A percentile compares a stretch with the other conserved stretches of the same genome.
phyloP scores from a whole-genome alignment of 2,113 vertebrate genomes.

The Anarhynchus alexandrinus region DNA sequence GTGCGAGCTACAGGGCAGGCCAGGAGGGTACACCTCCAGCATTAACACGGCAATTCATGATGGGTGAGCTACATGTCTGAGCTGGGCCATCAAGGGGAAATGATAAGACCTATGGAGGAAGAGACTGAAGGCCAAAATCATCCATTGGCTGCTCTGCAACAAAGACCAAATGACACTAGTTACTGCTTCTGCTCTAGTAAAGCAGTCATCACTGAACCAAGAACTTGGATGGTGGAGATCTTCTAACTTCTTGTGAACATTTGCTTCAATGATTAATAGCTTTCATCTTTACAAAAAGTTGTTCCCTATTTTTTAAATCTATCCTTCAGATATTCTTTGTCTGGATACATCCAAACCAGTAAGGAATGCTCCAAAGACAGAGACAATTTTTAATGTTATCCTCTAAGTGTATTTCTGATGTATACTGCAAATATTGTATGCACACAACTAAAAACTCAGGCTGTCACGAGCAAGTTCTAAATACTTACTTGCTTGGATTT shows the following conservation, averaged over 20 bases:
- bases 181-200: neutral
- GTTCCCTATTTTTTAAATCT: neutral
- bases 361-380: neutral
- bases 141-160: neutral
- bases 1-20: neutral
- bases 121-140: neutral
- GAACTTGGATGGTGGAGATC: neutral
- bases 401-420: neutral
- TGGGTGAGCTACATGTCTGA: neutral
- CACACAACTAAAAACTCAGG: neutral
- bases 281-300: slow-evolving; percentile 12
- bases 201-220: neutral
- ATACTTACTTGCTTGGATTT: neutral
- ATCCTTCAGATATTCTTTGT: neutral
- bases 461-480: neutral
- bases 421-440: neutral
- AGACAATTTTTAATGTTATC: neutral
- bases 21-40: neutral
- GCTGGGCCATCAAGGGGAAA: neutral
- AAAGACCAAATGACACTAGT: neutral
- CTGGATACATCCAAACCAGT: neutral
- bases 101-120: neutral
- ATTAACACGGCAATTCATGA: neutral
- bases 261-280: slow-evolving; percentile 11
- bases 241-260: neutral